Base-by-base conservation (phyloP, 2,888 invertebrate genomes). In the Ceraclea dissimilis region DNA sequence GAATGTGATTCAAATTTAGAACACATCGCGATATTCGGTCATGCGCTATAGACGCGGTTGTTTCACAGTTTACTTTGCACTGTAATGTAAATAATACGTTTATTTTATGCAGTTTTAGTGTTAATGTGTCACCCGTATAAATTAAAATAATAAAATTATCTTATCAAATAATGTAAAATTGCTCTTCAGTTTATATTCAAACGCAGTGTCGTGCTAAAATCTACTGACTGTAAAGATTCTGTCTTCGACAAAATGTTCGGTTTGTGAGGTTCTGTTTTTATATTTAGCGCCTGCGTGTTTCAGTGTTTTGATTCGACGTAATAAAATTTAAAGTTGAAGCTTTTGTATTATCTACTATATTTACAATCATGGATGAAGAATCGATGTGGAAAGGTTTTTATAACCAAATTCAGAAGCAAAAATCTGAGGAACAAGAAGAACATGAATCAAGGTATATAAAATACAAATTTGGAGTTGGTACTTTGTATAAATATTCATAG, bases 341-440 rank as follows among this genome's bases (percentile, higher is more conserved):
- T 39, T n/a, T 39, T 5, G 10, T 10, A 26, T 4, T 26, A 10
- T 6, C 10, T 26, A 26, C 4, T n/a, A 26, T 6, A 26, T 26
- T 26, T 26, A 6, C 26, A 26, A 26, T 10, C 26, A 78, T 74
- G 81, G 80, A 84, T 71, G 88, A 89, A 71, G 88, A 89, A 67
- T 75, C 79, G 11, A 87, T 89, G 87, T 88, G 88, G 86, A 86
- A 83, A 71, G 81, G 80, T 59, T 84, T 86, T 66, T 88, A 86
- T 66, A 83, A 84, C 54, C 84, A 82, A 66, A 69, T 86, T 59
- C 80, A 83, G 63, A 79, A 82, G 58, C 80, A 83, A 64, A 81
- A 81, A 68, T 81, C 82, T 56, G 66, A 74, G 53, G 80, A 83
- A 51, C 81, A 82, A 62, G 79, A 80, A 60, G 83, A 82, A 60